These are phyloP conservation scores for Neuroscelio doddi DNA, from an alignment of 2,888 invertebrate genomes.

Conservation along the genomic window DNA sequence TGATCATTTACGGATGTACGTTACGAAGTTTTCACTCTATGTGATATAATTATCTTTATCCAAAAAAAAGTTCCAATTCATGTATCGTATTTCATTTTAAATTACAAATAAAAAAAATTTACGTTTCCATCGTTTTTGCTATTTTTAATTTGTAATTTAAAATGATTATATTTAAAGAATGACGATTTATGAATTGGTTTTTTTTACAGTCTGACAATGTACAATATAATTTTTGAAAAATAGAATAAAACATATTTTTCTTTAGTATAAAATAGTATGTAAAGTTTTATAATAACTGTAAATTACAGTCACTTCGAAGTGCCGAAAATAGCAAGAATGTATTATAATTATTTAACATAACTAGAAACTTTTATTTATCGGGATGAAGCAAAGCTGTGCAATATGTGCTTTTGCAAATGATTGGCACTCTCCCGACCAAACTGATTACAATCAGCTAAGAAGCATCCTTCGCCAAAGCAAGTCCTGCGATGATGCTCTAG, in stretches of 20 bases:
- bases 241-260: constrained; percentile 23
- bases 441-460: constrained; percentile 68
- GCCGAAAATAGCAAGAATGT: constrained; percentile 29
- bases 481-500: constrained; percentile 63
- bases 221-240: not conserved
- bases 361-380: no score
- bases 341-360: constrained; percentile 4
- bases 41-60: no score
- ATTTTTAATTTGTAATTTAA: no score
- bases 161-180: no score
- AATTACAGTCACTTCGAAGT: constrained; percentile 35
- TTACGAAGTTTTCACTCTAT: constrained; percentile 2
- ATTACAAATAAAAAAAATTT: no score
- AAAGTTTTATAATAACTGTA: constrained; percentile 23
- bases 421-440: constrained; percentile 30
- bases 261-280: constrained; percentile 20
- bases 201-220: no score
- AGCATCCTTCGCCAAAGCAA: constrained; percentile 54
- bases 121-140: no score
- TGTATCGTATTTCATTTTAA: no score
- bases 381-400: constrained; percentile 7
- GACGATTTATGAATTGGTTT: no score
- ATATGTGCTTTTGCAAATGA: constrained; percentile 20
- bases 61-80: no score
- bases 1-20: constrained; percentile 19